Base-by-base conservation (phyloP, 2,888 invertebrate genomes). In the Stenodera caucasica region DNA sequence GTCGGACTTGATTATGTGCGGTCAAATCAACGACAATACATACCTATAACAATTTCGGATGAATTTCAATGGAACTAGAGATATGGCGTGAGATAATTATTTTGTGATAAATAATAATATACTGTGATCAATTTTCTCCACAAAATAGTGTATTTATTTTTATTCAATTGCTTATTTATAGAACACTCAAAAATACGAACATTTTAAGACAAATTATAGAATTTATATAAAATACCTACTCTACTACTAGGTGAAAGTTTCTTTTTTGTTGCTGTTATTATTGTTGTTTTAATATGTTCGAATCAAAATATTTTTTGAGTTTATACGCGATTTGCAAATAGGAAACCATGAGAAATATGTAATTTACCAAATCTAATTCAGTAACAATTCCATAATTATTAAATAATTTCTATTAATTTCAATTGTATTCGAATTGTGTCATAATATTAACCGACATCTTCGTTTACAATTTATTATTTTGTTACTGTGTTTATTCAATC, bases 281-380 rank as follows among this genome's bases (percentile, higher is more conserved):
- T 40, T 40, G 8, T 40, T 40, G 3, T 40, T 2, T 40, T 2
- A 9, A 1, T 40, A 40, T 40, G 40, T 40, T 40, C 11, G 9
- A 18, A 21, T 21, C 11, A 8, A 40, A 21, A 18, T 40, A 18
- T 40, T 40, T 35, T 14, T 40, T 7, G 40, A 40, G 21, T 40
- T 40, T 12, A 40, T 40, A 40, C 21, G 18, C 18, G 40, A 18
- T 40, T 40, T 40, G 40, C 40, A 40, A 18, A 18, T 18, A 40
- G 11, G 18, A 40, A 40, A 40, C 9, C 8, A 18, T 11, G 9
- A 12, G 7, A 40, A 40, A 40, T 11, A 21, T 11, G 5, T 2
- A 26, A 40, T 40, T 40, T 40, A 40, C 40, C 18, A 40, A 40
- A 40, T 40, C 40, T 21, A 18, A 40, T 40, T 40, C 21, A 40